Conservation (phyloP, 2,113 vertebrate genomes). For the Chaetodon auriga region DNA sequence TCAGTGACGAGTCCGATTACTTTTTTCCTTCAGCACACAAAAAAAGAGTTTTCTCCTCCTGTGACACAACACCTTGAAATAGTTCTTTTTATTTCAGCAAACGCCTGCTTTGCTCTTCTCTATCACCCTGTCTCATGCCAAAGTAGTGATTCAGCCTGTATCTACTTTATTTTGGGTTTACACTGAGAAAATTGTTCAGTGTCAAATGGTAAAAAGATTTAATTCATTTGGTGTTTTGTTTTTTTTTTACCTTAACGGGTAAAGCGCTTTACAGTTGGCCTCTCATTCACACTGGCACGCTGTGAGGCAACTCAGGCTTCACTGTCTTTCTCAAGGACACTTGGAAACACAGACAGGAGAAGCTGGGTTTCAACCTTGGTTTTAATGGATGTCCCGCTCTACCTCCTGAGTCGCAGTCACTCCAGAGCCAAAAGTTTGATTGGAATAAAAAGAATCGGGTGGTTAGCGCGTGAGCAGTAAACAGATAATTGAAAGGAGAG, state of each 20-base stretch:
- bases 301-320: no score
- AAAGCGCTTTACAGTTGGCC: no score
- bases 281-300: no score
- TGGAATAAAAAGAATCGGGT: background rate
- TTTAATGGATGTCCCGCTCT: no score
- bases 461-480: background rate
- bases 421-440: background rate
- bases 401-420: no score
- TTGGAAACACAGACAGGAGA: no score
- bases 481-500: background rate
- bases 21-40: background rate
- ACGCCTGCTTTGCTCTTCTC: background rate
- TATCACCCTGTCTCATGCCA: background rate
- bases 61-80: background rate
- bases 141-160: background rate
- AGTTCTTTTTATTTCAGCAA: background rate
- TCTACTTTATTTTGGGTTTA: background rate
- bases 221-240: no score
- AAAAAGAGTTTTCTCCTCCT: background rate
- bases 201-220: no score
- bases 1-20: slow-evolving; percentile 17
- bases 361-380: no score
- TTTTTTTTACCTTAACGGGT: no score
- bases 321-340: no score
- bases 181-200: background rate